These are phyloP conservation scores for Thecocarcelia acutangulata DNA, from an alignment of 2,888 invertebrate species.

Conservation along the genomic window DNA sequence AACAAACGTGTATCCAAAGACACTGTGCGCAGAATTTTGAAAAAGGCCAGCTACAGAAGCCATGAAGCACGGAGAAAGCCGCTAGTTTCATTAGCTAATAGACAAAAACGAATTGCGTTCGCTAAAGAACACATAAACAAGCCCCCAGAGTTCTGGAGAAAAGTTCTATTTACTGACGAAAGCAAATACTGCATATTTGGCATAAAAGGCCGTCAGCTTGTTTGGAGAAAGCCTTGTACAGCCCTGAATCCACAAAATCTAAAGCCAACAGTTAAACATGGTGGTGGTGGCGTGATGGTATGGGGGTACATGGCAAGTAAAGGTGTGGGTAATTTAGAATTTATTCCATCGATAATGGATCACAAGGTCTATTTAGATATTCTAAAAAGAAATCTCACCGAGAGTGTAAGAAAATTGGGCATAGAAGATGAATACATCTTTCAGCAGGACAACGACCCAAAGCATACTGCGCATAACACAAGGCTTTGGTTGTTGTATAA, in stretches of 20 bases:
- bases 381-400: background rate
- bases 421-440: background rate
- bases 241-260: background rate
- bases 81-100: background rate
- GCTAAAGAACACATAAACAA: constrained; percentile 34
- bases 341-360: constrained; percentile 26
- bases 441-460: constrained; percentile 1
- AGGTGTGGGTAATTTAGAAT: constrained; percentile 28
- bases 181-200: constrained; percentile 39
- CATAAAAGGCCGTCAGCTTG: background rate
- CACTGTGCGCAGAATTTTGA: constrained; percentile 18
- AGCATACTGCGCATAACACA: no score
- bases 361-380: background rate
- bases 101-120: constrained; percentile 38
- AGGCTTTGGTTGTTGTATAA: no score
- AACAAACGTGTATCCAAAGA: constrained; percentile 21
- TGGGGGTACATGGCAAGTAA: constrained; percentile 12
- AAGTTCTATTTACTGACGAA: no score
- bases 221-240: background rate
- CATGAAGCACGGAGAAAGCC: background rate
- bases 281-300: no score
- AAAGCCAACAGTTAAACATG: no score
- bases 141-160: constrained; percentile 27
- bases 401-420: background rate
- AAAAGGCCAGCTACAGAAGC: no score